These are phyloP conservation scores for Troides aeacus DNA, from an alignment of 2,888 invertebrate species.

Conservation along the genomic window DNA sequence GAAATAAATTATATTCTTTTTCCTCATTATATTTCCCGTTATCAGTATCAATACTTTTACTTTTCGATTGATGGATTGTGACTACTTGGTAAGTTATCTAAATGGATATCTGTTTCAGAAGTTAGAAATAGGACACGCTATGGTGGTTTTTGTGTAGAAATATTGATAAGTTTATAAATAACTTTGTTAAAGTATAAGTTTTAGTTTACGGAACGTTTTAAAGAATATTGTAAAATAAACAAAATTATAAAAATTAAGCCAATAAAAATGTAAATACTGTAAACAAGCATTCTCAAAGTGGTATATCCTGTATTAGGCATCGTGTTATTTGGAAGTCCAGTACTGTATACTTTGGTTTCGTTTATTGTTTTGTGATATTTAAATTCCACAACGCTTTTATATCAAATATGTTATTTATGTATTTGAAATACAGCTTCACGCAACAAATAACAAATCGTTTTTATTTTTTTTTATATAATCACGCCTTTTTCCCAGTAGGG, in stretches of 20 bases:
- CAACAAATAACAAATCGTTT: no score
- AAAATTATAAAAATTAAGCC: no score
- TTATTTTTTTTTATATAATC: no score
- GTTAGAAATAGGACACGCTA: conserved; percentile 18
- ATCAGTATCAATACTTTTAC: conserved; percentile 20
- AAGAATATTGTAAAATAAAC: no score
- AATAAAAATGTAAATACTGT: no score
- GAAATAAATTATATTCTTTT: conserved; percentile 5
- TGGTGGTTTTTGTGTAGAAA: conserved; percentile 16
- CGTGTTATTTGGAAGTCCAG: conserved; percentile 22
- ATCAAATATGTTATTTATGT: no score
- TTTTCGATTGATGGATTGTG: conserved; percentile 27
- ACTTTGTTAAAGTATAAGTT: no score
- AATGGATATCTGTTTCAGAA: conserved; percentile 15
- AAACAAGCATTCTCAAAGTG: no score
- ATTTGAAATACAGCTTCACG: no score
- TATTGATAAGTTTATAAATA: not conserved
- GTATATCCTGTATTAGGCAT: conserved; percentile 11
- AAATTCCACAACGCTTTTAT: no score
- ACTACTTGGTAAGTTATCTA: conserved; percentile 22
- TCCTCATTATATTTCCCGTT: conserved; percentile 7
- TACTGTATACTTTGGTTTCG: not conserved
- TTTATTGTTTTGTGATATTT: not conserved
- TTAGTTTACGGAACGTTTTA: no score
- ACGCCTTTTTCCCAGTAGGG: no score